Percentiles rank a stretch among this genome's conserved stretches.
phyloP scores from a whole-genome alignment of 2,113 vertebrate genomes.

The Rynchops niger region DNA sequence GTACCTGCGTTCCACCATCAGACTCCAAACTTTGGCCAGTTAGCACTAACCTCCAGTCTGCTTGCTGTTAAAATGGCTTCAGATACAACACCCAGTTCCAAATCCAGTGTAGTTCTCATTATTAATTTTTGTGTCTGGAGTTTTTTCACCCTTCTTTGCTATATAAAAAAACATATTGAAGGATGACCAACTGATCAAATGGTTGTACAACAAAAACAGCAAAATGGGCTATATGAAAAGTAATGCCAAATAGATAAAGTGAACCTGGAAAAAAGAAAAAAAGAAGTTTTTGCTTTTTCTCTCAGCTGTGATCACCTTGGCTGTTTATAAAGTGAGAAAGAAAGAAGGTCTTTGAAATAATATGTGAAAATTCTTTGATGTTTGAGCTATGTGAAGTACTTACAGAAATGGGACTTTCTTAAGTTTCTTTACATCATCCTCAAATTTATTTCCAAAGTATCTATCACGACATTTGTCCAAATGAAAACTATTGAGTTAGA shows the following conservation, averaged over 20 bases:
- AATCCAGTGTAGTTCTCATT: not conserved
- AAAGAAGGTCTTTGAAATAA: not conserved
- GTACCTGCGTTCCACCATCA: not conserved
- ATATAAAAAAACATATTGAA: not conserved
- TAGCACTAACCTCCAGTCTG: not conserved
- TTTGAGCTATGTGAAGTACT: not conserved
- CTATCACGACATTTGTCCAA: not conserved
- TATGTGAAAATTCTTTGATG: not conserved
- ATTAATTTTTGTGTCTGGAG: not conserved
- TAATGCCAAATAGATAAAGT: not conserved
- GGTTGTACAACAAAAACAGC: not conserved
- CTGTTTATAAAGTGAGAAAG: not conserved
- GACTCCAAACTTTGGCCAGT: not conserved
- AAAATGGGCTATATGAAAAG: not conserved
- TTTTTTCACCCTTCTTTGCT: not conserved
- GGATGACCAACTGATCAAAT: not conserved
- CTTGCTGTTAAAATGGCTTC: not conserved
- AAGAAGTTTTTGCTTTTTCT: not conserved
- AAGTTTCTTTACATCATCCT: not conserved
- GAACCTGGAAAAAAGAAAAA: not conserved
- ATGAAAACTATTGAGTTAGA: not conserved
- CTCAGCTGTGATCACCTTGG: not conserved
- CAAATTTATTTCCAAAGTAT: not conserved
- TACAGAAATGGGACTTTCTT: not conserved
- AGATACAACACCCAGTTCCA: not conserved